Evolutionary conservation across 2,888 invertebrate genomes (phyloP).

Genomic region (Eupithecia inturbata): DNA sequence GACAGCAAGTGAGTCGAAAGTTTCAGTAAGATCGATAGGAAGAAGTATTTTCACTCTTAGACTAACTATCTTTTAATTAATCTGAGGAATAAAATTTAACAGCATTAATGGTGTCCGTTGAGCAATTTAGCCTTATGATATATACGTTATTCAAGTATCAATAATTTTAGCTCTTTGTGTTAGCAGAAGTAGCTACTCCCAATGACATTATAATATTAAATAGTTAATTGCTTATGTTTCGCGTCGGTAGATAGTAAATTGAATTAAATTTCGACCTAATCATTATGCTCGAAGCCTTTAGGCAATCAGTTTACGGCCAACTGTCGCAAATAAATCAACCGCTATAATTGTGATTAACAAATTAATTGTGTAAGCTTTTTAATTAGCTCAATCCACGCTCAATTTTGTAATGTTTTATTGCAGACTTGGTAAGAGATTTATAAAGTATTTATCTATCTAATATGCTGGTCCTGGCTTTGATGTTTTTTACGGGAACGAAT

Average conservation of each 20-base stretch:
- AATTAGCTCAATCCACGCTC: conserved; percentile 48
- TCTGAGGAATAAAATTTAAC: conserved; percentile 76
- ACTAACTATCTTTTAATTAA: conserved; percentile 80
- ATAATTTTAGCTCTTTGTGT: not conserved
- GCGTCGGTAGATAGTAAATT: conserved; percentile 34
- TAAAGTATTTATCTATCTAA: conserved; percentile 1
- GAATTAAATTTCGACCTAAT: conserved; percentile 41
- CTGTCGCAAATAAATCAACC: conserved; percentile 43
- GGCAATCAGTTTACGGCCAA: conserved; percentile 43
- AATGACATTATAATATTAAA: conserved; percentile 12
- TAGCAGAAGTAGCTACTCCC: not conserved
- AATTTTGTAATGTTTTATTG: conserved; percentile 53
- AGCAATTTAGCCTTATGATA: conserved; percentile 48
- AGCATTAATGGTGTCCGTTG: conserved; percentile 64
- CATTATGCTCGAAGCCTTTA: conserved; percentile 39
- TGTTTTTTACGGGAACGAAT: not conserved
- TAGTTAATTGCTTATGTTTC: conserved; percentile 18
- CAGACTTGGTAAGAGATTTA: conserved; percentile 8
- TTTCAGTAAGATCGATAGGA: conserved; percentile 55
- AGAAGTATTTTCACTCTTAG: conserved; percentile 74
- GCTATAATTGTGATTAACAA: conserved; percentile 45
- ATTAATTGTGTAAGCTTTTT: conserved; percentile 46
- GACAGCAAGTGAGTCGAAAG: conserved; percentile 49
- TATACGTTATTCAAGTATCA: conserved; percentile 6
- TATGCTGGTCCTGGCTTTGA: not conserved